Evolutionary conservation across 1,140 invertebrate species (phyloP).

Genomic region (Pantala flavescens): DNA sequence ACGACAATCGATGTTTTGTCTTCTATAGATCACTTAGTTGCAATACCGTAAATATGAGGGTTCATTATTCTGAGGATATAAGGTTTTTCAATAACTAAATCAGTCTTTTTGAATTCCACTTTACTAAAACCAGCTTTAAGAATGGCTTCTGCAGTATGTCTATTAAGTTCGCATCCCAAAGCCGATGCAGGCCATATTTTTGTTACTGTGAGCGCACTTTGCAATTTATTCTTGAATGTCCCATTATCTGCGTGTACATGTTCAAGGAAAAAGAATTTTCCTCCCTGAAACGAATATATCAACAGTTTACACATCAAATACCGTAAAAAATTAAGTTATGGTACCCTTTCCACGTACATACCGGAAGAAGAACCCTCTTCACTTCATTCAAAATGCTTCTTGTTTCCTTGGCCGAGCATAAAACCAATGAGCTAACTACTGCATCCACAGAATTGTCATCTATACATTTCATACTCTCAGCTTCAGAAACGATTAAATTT

Average conservation of each 20-base stretch:
- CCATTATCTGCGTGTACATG: background rate
- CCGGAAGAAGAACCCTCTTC: slow-evolving; percentile 29
- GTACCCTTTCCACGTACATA: slow-evolving; percentile 19
- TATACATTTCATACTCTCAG: slow-evolving; percentile 27
- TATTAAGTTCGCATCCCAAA: background rate
- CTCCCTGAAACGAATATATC: background rate
- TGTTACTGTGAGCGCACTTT: background rate
- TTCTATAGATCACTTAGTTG: background rate
- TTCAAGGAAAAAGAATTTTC: background rate
- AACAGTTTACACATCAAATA: too few relatives aligned
- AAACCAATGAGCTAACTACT: slow-evolving; percentile 29
- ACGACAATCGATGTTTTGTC: too few relatives aligned
- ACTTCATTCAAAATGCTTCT: slow-evolving; percentile 27
- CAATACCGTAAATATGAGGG: background rate
- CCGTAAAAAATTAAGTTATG: too few relatives aligned
- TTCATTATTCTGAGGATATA: background rate
- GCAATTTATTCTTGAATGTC: background rate
- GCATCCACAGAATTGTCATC: slow-evolving; percentile 27
- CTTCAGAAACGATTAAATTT: slow-evolving; percentile 24
- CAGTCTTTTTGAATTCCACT: background rate
- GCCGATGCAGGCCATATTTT: background rate
- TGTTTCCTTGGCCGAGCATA: slow-evolving; percentile 29
- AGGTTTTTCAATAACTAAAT: background rate
- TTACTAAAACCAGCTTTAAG: background rate
- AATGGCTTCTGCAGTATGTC: background rate